Evolutionary conservation across 2,888 invertebrate species (phyloP).

Genomic region (Operophtera brumata): DNA sequence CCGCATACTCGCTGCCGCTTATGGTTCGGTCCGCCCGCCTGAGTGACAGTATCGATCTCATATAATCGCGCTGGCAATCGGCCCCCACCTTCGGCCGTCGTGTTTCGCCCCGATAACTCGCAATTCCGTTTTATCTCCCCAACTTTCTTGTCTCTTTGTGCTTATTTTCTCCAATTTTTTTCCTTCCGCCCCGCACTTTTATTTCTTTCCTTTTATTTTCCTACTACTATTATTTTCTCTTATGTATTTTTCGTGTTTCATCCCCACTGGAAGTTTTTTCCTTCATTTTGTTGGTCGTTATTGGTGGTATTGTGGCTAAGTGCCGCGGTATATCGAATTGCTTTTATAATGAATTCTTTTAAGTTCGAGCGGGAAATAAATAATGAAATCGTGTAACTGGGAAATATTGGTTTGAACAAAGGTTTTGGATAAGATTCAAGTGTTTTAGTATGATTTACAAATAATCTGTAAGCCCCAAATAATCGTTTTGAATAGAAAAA

Average conservation of each 20-base stretch:
- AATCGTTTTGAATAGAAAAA: no score
- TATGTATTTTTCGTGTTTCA: conserved; percentile 77
- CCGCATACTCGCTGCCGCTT: conserved; percentile 24
- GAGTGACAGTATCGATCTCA: conserved; percentile 78
- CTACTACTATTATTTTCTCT: conserved; percentile 77
- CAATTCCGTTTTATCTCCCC: conserved; percentile 80
- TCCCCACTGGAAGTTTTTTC: conserved; percentile 63
- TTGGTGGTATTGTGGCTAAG: conserved; percentile 73
- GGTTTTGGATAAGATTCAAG: background rate
- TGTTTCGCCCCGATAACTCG: conserved; percentile 75
- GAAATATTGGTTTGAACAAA: conserved; percentile 21
- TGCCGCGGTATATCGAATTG: conserved; percentile 57
- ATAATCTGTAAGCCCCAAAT: no score
- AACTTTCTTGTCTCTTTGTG: conserved; percentile 76
- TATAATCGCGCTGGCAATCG: conserved; percentile 69
- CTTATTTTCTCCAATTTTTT: conserved; percentile 78
- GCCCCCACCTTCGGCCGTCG: conserved; percentile 64
- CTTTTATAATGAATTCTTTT: conserved; percentile 76
- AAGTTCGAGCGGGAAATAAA: conserved; percentile 58
- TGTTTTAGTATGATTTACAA: no score
- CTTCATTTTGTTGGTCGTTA: conserved; percentile 73
- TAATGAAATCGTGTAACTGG: conserved; percentile 43
- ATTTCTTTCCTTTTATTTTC: conserved; percentile 73
- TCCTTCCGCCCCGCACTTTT: conserved; percentile 68
- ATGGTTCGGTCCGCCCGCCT: conserved; percentile 37